A percentile compares a stretch with the other conserved stretches of the same genome.
These are phyloP conservation scores for Hippocampus guttulatus DNA, from an alignment of 2,113 vertebrate genomes.

Conservation along the genomic window DNA sequence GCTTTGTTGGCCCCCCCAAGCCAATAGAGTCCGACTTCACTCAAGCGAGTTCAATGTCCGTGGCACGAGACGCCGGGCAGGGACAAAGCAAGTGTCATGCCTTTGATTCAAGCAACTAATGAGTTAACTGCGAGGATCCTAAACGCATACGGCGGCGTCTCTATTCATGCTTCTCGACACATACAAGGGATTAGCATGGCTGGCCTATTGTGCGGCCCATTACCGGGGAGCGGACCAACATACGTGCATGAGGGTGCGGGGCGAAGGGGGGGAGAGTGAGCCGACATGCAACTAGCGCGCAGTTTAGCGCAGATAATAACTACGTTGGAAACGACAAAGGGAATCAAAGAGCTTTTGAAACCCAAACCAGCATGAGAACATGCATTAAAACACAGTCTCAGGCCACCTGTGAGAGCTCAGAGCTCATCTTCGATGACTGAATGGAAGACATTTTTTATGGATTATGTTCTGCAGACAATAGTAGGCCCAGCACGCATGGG, in stretches of 20 bases:
- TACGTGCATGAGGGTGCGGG: conserved; percentile 36
- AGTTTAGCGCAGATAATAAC: conserved; percentile 25
- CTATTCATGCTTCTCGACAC: conserved; percentile 49
- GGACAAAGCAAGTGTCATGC: conserved; percentile 61
- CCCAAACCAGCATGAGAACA: not conserved
- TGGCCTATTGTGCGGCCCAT: conserved; percentile 46
- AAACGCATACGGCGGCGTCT: conserved; percentile 39
- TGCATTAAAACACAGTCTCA: not conserved
- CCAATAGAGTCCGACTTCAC: conserved; percentile 41
- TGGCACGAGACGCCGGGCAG: conserved; percentile 55
- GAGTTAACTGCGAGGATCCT: conserved; percentile 58
- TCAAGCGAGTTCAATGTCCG: conserved; percentile 59
- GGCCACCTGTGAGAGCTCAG: not conserved
- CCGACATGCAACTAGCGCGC: conserved; percentile 41
- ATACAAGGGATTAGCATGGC: conserved; percentile 62
- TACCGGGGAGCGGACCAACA: conserved; percentile 25
- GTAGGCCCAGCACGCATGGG: too few relatives aligned
- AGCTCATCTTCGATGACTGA: too few relatives aligned
- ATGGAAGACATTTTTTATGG: too few relatives aligned
- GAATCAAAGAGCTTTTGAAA: conserved; percentile 1
- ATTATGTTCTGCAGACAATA: too few relatives aligned
- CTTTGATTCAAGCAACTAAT: conserved; percentile 63
- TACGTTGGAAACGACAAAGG: not conserved
- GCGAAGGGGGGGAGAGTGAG: conserved; percentile 11
- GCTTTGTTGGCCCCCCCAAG: conserved; percentile 19